Percentiles rank a stretch among this genome's conserved stretches.
Conservation (phyloP, 2,888 invertebrate genomes). For the Parnassius apollo region DNA sequence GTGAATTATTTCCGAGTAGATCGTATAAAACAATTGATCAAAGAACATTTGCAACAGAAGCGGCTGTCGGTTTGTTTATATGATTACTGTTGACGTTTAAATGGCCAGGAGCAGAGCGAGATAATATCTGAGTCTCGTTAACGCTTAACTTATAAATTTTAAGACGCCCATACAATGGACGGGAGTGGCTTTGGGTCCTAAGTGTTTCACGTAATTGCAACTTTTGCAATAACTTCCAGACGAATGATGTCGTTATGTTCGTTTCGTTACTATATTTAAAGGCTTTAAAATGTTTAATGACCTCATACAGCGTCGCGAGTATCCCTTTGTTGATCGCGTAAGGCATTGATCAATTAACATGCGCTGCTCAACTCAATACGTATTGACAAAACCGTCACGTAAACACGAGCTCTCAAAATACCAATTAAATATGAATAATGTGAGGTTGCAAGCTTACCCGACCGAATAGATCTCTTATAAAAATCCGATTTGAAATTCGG, state of each 20-base stretch:
- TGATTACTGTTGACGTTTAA: slow-evolving; percentile 50
- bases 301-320: not conserved
- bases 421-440: slow-evolving; percentile 30
- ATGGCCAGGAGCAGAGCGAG: slow-evolving; percentile 47
- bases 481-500: slow-evolving; percentile 29
- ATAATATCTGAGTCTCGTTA: slow-evolving; percentile 70
- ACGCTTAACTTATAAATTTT: slow-evolving; percentile 67
- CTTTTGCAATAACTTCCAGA: slow-evolving; percentile 14
- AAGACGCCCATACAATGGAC: slow-evolving; percentile 56
- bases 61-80: slow-evolving; percentile 30
- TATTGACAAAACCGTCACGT: slow-evolving; percentile 25
- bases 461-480: slow-evolving; percentile 29
- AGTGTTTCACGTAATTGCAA: slow-evolving; percentile 33
- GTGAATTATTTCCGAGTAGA: not conserved
- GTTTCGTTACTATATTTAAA: slow-evolving; percentile 9
- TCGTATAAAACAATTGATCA: slow-evolving; percentile 25
- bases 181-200: slow-evolving; percentile 48
- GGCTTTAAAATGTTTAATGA: slow-evolving; percentile 13
- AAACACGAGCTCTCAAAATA: slow-evolving; percentile 20
- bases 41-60: slow-evolving; percentile 36
- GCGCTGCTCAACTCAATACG: slow-evolving; percentile 11
- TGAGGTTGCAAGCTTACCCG: slow-evolving; percentile 20
- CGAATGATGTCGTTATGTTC: slow-evolving; percentile 9
- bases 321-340: slow-evolving; percentile 9
- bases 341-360: slow-evolving; percentile 20